Evolutionary conservation across 2,113 vertebrate species (phyloP).

Genomic region (Phylloscopus trochilus): DNA sequence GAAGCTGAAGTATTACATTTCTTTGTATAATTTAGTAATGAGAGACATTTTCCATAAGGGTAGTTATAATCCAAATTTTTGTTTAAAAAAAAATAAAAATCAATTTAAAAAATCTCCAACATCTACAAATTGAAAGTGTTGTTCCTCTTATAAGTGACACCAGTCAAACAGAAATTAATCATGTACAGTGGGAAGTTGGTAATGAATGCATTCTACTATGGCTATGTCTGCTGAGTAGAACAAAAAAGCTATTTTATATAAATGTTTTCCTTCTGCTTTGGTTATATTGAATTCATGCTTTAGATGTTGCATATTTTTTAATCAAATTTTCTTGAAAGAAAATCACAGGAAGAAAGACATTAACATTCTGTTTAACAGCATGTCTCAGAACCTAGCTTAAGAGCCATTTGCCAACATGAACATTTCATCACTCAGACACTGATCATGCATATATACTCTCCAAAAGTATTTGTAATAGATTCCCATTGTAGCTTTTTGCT

Average conservation of each 20-base stretch:
- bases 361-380: not conserved
- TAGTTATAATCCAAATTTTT: not conserved
- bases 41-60: not conserved
- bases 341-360: not conserved
- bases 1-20: not conserved
- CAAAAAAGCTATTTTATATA: not conserved
- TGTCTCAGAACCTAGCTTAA: not conserved
- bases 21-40: not conserved
- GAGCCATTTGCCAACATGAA: not conserved
- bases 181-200: not conserved
- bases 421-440: not conserved
- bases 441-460: not conserved
- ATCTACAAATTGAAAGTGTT: not conserved
- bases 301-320: not conserved
- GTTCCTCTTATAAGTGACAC: not conserved
- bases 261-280: not conserved
- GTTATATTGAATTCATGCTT: not conserved
- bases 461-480: not conserved
- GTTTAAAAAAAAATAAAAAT: not conserved
- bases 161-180: not conserved
- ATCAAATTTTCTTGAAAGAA: not conserved
- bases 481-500: not conserved
- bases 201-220: accelerated
- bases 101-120: accelerated
- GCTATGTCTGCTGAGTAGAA: not conserved